Conservation (phyloP, 2,113 vertebrate genomes). For the Barnardius zonarius region DNA sequence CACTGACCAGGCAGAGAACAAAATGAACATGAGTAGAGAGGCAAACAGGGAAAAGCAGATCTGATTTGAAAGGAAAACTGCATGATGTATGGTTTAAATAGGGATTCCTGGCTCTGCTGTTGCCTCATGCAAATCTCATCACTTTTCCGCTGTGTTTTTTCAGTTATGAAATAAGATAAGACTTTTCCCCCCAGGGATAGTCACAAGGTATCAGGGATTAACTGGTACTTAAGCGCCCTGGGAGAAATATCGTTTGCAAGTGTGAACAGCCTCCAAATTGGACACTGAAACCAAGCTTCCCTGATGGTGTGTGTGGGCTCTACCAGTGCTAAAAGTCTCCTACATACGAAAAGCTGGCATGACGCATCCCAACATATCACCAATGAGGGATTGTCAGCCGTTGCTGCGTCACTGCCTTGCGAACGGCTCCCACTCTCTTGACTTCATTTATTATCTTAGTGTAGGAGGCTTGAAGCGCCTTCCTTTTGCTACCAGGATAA, state of each 20-base stretch:
- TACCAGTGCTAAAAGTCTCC: not conserved
- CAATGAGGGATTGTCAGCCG: rapidly evolving
- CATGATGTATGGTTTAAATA: not conserved
- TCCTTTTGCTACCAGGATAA: not conserved
- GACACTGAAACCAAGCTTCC: not conserved
- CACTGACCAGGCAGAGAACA: rapidly evolving
- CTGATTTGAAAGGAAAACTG: not conserved
- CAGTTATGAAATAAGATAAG: not conserved
- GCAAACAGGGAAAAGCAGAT: not conserved
- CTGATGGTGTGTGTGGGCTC: not conserved
- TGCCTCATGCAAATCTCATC: not conserved
- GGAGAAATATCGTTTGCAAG: not conserved
- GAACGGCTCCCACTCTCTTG: rapidly evolving
- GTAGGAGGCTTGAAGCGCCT: not conserved
- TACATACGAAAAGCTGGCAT: not conserved
- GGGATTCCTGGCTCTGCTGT: not conserved
- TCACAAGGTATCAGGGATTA: not conserved
- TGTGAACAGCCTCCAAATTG: not conserved
- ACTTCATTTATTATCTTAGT: not conserved
- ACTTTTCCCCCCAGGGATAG: not conserved
- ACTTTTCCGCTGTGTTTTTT: not conserved
- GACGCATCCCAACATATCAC: not conserved
- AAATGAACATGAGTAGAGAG: not conserved
- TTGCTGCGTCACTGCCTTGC: not conserved
- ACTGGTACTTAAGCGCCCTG: rapidly evolving